Percentiles rank a stretch among this genome's conserved stretches.
phyloP scores from a whole-genome alignment of 2,888 invertebrate species.

The Pyrochroa serraticornis region DNA sequence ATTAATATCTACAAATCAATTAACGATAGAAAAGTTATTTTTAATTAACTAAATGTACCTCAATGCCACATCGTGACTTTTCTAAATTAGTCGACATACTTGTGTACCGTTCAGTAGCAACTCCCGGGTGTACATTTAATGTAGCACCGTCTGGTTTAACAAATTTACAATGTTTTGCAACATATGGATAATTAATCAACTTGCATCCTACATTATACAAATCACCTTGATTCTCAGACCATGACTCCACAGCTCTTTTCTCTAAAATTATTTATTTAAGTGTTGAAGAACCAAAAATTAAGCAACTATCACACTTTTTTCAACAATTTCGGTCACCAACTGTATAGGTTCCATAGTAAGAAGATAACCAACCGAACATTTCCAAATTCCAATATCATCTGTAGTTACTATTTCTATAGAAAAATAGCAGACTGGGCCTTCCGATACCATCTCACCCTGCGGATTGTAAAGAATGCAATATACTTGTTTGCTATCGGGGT shows the following conservation, averaged over 20 bases:
- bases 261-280: too few species aligned
- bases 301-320: conserved; percentile 4
- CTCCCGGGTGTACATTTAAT: conserved; percentile 9
- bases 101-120: conserved; percentile 23
- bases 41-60: conserved; percentile 12
- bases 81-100: conserved; percentile 24
- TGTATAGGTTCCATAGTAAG: conserved; percentile 22
- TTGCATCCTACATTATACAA: conserved; percentile 26
- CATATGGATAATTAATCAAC: conserved; percentile 3
- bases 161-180: conserved; percentile 21
- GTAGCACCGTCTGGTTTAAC: conserved; percentile 19
- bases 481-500: neutral
- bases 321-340: conserved; percentile 20
- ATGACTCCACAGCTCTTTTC: neutral
- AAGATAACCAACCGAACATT: conserved; percentile 17
- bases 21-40: neutral
- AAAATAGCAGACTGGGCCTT: conserved; percentile 1
- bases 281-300: neutral
- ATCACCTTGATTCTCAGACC: neutral
- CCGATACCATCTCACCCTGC: conserved; percentile 15
- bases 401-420: conserved; percentile 1
- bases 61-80: conserved; percentile 24
- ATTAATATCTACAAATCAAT: conserved; percentile 23
- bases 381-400: conserved; percentile 29
- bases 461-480: conserved; percentile 32